Evolutionary conservation across 2,113 vertebrate genomes (phyloP).

Genomic region (Syngnathoides biaculeatus): DNA sequence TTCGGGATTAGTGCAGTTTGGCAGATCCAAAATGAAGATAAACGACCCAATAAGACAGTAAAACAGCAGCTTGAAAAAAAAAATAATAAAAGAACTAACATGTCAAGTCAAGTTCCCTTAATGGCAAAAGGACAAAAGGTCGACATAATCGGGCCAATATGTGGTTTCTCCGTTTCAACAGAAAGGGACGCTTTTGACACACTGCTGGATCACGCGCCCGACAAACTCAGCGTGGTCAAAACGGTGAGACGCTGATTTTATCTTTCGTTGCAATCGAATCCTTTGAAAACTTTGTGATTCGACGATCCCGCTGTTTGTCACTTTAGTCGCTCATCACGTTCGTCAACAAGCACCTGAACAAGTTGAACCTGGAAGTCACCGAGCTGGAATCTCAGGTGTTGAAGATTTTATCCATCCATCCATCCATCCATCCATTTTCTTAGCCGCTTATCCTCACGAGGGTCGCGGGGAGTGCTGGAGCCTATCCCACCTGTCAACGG

Average conservation of each 20-base stretch:
- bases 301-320: slow-evolving; percentile 8
- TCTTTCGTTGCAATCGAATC: background rate
- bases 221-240: slow-evolving; percentile 97
- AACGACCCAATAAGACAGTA: too few relatives aligned
- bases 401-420: background rate
- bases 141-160: too few relatives aligned
- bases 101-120: too few relatives aligned
- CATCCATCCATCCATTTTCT: too few relatives aligned
- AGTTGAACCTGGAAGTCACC: slow-evolving; percentile 94
- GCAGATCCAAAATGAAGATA: too few relatives aligned
- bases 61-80: too few relatives aligned
- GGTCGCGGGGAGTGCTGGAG: too few relatives aligned
- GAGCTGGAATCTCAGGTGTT: slow-evolving; percentile 95
- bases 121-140: too few relatives aligned
- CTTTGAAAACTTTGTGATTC: background rate
- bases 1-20: too few relatives aligned
- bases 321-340: slow-evolving; percentile 95
- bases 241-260: slow-evolving; percentile 73
- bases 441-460: too few relatives aligned
- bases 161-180: slow-evolving; percentile 47
- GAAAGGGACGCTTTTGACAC: slow-evolving; percentile 98
- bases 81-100: too few relatives aligned
- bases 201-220: slow-evolving; percentile 94
- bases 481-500: too few relatives aligned
- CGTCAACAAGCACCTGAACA: slow-evolving; percentile 98